Percentiles rank a stretch among this genome's conserved stretches.
Conservation (phyloP, 2,888 invertebrate genomes). For the Baronia brevicornis region DNA sequence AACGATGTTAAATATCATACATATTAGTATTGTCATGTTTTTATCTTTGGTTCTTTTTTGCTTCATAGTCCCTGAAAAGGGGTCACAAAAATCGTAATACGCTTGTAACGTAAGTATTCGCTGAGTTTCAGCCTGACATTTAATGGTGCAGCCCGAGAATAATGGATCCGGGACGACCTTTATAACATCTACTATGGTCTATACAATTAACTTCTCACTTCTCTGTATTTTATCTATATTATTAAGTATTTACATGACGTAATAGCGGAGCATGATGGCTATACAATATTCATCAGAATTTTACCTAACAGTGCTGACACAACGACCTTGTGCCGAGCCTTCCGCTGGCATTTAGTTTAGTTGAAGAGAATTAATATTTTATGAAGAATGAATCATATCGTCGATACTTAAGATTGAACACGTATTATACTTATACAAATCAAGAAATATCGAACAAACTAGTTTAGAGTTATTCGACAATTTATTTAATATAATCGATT, state of each 20-base stretch:
- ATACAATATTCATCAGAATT: conserved; percentile 10
- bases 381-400: conserved; percentile 2
- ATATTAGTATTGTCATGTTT: too few species aligned
- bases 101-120: too few species aligned
- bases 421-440: too few species aligned
- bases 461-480: too few species aligned
- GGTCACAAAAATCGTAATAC: too few species aligned
- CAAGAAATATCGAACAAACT: too few species aligned
- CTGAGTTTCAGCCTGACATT: conserved; percentile 7
- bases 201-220: conserved; percentile 12
- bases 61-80: too few species aligned
- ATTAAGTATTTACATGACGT: too few species aligned
- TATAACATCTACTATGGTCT: conserved; percentile 9
- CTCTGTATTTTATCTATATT: too few species aligned
- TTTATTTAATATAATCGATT: conserved; percentile 5
- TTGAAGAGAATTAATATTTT: conserved; percentile 9
- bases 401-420: conserved; percentile 1
- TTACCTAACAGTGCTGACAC: conserved; percentile 7
- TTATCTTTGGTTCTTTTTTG: too few species aligned
- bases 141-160: conserved; percentile 8
- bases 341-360: conserved; percentile 11
- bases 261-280: too few species aligned
- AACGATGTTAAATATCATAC: too few species aligned
- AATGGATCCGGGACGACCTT: conserved; percentile 9
- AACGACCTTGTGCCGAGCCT: conserved; percentile 10